A percentile compares a stretch with the other conserved stretches of the same genome.
These are phyloP conservation scores for Tiliacea aurago DNA, from an alignment of 2,888 invertebrate species.

Conservation along the genomic window DNA sequence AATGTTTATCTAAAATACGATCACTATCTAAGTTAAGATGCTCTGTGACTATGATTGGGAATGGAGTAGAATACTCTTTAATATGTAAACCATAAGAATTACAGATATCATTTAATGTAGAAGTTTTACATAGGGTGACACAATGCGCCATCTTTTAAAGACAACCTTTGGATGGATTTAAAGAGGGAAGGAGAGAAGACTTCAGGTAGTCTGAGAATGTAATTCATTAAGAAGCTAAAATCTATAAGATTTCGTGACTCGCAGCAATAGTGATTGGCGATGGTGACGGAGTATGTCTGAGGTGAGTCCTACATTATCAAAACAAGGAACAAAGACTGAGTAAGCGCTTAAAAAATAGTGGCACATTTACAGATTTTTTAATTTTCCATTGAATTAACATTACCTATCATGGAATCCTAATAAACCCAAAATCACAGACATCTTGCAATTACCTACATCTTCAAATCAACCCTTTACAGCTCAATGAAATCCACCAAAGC, in stretches of 20 bases:
- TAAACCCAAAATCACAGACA: not conserved
- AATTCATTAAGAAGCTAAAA: too few species aligned
- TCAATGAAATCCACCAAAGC: conserved; percentile 15
- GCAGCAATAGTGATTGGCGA: too few species aligned
- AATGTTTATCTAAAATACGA: not conserved
- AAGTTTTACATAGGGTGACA: too few species aligned
- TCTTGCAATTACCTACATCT: not conserved
- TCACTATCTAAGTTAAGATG: not conserved
- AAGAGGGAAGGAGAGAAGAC: too few species aligned
- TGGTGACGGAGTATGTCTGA: not conserved
- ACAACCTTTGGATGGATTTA: too few species aligned
- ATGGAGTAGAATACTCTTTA: not conserved
- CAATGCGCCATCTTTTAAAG: too few species aligned
- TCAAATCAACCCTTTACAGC: not conserved
- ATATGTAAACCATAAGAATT: too few species aligned
- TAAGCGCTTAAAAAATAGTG: not conserved
- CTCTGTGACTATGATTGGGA: not conserved
- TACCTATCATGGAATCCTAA: too few species aligned
- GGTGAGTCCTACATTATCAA: not conserved
- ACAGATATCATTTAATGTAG: too few species aligned
- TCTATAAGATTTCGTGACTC: too few species aligned
- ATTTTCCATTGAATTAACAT: not conserved
- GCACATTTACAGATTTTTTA: not conserved
- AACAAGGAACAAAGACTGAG: too few species aligned
- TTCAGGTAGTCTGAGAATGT: too few species aligned